phyloP scores from a whole-genome alignment of 2,113 vertebrate species.

The Columba livia region DNA sequence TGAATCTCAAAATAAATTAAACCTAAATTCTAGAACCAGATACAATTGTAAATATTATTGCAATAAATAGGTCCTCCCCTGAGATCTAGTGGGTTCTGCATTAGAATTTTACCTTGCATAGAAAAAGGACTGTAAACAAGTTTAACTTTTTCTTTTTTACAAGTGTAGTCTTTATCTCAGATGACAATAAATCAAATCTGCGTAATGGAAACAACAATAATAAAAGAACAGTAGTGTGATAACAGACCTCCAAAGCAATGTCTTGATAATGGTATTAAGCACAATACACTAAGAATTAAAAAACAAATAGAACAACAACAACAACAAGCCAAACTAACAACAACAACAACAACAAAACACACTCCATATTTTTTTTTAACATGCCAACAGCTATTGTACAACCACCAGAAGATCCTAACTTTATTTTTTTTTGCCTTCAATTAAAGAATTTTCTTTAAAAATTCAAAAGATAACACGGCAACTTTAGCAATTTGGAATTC shows the following conservation, averaged over 20 bases:
- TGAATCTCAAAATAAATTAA: background rate
- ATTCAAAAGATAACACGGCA: background rate
- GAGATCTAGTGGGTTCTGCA: background rate
- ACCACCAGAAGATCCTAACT: background rate
- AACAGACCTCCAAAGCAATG: background rate
- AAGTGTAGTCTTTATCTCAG: background rate
- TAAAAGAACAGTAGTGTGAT: background rate
- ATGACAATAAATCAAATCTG: background rate
- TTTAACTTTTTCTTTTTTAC: background rate
- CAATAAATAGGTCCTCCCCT: background rate
- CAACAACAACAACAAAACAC: no score
- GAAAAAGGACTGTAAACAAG: background rate
- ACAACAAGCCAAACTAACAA: no score
- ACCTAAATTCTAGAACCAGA: background rate
- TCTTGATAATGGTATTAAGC: background rate
- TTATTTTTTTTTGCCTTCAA: background rate
- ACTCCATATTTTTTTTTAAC: background rate
- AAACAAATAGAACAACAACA: background rate
- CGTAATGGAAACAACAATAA: background rate
- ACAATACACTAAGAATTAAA: background rate
- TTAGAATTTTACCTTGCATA: background rate
- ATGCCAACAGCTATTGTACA: background rate
- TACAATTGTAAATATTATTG: conserved; percentile 16
- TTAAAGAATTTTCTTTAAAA: background rate
- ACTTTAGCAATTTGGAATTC: background rate